Conservation (phyloP, 2,797 vertebrate species). For the Xiphorhynchus erythropygius region DNA sequence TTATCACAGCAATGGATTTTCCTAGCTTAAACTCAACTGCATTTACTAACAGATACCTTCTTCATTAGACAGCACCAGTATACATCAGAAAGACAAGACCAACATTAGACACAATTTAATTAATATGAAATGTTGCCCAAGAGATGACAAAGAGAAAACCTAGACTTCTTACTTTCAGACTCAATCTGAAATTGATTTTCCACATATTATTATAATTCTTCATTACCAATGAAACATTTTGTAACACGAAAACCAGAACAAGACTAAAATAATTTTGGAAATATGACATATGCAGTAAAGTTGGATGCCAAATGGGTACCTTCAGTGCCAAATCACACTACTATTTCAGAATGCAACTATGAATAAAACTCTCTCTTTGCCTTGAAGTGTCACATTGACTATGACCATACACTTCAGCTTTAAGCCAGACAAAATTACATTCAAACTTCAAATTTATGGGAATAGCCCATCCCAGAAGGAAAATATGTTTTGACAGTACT, state of each 20-base stretch:
- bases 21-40: neutral
- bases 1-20: neutral
- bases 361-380: neutral
- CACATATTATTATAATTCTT: neutral
- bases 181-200: neutral
- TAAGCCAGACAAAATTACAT: neutral
- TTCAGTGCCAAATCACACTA: neutral
- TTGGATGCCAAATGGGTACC: neutral
- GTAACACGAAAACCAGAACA: neutral
- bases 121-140: neutral
- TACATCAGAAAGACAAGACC: neutral
- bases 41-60: neutral
- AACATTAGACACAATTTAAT: neutral
- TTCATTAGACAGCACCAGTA: neutral
- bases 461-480: neutral
- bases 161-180: neutral
- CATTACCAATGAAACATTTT: neutral
- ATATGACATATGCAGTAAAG: neutral
- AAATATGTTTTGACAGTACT: neutral
- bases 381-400: neutral
- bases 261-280: neutral
- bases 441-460: neutral
- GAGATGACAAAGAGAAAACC: neutral
- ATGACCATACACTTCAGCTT: neutral
- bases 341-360: neutral